Percentiles rank a stretch among this genome's conserved stretches.
Conservation (phyloP, 2,113 vertebrate species). For the Ancistrus triradiatus region DNA sequence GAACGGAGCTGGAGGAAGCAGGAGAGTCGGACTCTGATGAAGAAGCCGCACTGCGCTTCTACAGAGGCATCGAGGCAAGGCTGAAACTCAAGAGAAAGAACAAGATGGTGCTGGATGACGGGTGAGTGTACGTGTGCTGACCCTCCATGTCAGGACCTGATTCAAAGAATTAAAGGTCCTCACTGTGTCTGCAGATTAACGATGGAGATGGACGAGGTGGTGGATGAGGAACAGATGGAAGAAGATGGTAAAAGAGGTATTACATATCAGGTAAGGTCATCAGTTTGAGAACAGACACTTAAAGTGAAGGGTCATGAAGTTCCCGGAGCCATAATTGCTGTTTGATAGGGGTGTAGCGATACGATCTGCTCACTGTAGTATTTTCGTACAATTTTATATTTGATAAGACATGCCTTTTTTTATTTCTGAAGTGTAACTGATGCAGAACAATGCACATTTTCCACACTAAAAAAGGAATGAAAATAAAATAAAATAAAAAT, state of each 20-base stretch:
- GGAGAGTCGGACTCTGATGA: slow-evolving; percentile 67
- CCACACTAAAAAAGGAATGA: too few relatives aligned
- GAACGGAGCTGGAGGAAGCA: slow-evolving; percentile 12
- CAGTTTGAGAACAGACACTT: background rate
- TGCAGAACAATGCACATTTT: too few relatives aligned
- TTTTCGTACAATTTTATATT: too few relatives aligned
- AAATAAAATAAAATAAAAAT: too few relatives aligned
- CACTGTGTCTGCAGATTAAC: slow-evolving; percentile 41
- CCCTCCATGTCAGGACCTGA: background rate
- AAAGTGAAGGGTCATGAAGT: too few relatives aligned
- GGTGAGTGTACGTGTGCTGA: slow-evolving; percentile 53
- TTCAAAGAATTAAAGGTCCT: background rate
- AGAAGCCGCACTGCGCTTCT: slow-evolving; percentile 74
- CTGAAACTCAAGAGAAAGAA: slow-evolving; percentile 65
- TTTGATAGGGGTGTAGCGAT: too few relatives aligned
- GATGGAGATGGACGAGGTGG: slow-evolving; percentile 39
- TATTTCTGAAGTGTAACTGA: too few relatives aligned
- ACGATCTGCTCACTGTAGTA: too few relatives aligned
- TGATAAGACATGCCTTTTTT: too few relatives aligned
- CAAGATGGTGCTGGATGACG: slow-evolving; percentile 33
- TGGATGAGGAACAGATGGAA: slow-evolving; percentile 48
- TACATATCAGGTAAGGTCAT: slow-evolving; percentile 70
- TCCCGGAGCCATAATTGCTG: too few relatives aligned
- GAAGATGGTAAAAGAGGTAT: slow-evolving; percentile 71
- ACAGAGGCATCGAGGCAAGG: slow-evolving; percentile 62